These are phyloP conservation scores for Trissolcus japonicus DNA, from an alignment of 2,888 invertebrate species.

Conservation along the genomic window DNA sequence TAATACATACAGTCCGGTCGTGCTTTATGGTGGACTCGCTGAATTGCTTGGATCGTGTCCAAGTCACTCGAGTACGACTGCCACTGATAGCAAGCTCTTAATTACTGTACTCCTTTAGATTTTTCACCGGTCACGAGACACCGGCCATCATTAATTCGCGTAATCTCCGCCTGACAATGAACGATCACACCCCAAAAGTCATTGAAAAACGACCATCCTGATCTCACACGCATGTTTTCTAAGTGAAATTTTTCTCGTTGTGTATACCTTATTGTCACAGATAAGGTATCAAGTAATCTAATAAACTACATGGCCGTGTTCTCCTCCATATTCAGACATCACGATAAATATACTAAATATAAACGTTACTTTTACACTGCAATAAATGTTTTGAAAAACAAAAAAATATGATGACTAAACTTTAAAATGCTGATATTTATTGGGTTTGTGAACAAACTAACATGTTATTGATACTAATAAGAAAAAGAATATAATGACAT, in stretches of 20 bases:
- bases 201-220: constrained; percentile 50
- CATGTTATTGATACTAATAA: too few species aligned
- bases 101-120: constrained; percentile 58
- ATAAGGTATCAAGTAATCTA: too few species aligned
- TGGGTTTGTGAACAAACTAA: too few species aligned
- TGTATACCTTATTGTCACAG: background rate
- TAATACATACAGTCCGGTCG: constrained; percentile 67
- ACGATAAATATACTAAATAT: too few species aligned
- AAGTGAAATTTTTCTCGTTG: background rate
- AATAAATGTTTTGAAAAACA: too few species aligned
- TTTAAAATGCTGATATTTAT: too few species aligned
- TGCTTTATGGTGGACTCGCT: constrained; percentile 64
- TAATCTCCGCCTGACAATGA: constrained; percentile 54
- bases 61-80: constrained; percentile 62
- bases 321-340: too few species aligned
- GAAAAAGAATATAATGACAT: too few species aligned
- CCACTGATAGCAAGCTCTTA: constrained; percentile 57
- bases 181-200: constrained; percentile 30
- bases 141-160: constrained; percentile 55
- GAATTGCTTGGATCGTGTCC: constrained; percentile 66
- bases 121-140: constrained; percentile 57
- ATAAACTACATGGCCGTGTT: too few species aligned
- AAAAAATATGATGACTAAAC: too few species aligned
- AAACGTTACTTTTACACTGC: too few species aligned
- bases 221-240: background rate